Base-by-base conservation (phyloP, 1,140 invertebrate species). In the Drosophila sturtevanti region DNA sequence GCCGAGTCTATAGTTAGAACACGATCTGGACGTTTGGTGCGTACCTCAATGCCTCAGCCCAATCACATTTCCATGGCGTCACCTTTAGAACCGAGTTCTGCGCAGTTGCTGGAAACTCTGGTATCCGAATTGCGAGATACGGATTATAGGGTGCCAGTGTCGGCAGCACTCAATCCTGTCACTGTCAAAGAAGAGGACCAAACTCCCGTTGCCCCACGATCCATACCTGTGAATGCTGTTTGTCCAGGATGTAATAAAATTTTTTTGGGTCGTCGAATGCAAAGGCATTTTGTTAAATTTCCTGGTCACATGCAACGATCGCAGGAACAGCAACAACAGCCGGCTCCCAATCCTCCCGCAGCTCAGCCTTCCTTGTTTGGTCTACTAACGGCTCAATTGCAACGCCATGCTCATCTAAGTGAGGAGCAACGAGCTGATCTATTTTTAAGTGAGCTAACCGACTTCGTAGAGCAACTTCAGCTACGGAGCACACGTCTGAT, bases 371-470 rank as follows among this genome's bases (percentile, higher is more conserved):
- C 81, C 2, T 58, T 91, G 0, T 91, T 91, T 52, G 82, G 66
- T 0, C 75, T 91, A 9, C 68, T 91, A 0, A 82, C 85, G 1
- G 71, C 66, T 5, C 90, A 91, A 27, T 54, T 91, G 5, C 82
- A 91, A 60, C 64, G 77, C n/a, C 65, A 77, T 21, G 74, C 79
- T 0, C 72, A 89, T 37, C 79, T 91, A 6, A 79, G 73, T 62
- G 90, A 91, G 59, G 90, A 91, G 18, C 90, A 91, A 71, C 86
- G 89, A 4, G 86, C 90, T 24, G 90, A 91, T 74, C 71, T 91
- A 1, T 91, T 91, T 59, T 52, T 91, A 5, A 75, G 77, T 55
- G 90, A 91, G 54, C 54, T 91, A 0, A 89, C 90, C 10, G 90
- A 91, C 63, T 80, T 91, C 35, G 81, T 91, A 4, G 79, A 89